Conservation (phyloP, 2,888 invertebrate species). For the Trichopoda pennipes region DNA sequence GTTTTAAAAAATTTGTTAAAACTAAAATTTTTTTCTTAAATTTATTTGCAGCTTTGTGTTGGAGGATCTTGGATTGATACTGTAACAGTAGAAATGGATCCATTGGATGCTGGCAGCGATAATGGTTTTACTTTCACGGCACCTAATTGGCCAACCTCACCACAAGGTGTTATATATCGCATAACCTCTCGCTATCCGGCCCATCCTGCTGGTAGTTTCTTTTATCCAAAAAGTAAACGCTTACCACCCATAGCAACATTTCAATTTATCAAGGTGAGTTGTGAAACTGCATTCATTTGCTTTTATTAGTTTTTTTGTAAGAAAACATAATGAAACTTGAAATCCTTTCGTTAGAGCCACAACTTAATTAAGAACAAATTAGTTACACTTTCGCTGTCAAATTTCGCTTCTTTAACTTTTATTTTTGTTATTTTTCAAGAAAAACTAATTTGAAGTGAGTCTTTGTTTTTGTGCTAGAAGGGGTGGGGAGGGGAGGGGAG, state of each 20-base stretch:
- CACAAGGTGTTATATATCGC: constrained; percentile 92
- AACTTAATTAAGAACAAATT: constrained; percentile 62
- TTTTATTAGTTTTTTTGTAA: neutral
- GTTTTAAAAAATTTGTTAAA: neutral
- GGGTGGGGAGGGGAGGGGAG: neutral
- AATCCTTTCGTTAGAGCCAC: constrained; percentile 9
- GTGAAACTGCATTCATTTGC: neutral
- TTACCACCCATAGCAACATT: constrained; percentile 95
- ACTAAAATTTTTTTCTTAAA: neutral
- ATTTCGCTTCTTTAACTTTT: constrained; percentile 5
- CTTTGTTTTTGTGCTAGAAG: neutral
- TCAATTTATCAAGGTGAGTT: constrained; percentile 92
- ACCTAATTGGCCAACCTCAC: constrained; percentile 97
- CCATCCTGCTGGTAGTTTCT: constrained; percentile 96
- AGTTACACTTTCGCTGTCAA: constrained; percentile 50
- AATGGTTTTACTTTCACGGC: constrained; percentile 97
- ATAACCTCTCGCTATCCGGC: constrained; percentile 94
- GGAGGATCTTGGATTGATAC: constrained; percentile 95
- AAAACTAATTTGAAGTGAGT: constrained; percentile 1
- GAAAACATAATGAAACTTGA: constrained; percentile 2
- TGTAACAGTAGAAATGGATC: constrained; percentile 94
- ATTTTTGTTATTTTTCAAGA: neutral
- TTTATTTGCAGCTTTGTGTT: constrained; percentile 87
- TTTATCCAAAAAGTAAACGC: constrained; percentile 93
- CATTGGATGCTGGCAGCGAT: constrained; percentile 96